Base-by-base conservation (phyloP, 2,113 vertebrate genomes). In the Meleagris gallopavo region DNA sequence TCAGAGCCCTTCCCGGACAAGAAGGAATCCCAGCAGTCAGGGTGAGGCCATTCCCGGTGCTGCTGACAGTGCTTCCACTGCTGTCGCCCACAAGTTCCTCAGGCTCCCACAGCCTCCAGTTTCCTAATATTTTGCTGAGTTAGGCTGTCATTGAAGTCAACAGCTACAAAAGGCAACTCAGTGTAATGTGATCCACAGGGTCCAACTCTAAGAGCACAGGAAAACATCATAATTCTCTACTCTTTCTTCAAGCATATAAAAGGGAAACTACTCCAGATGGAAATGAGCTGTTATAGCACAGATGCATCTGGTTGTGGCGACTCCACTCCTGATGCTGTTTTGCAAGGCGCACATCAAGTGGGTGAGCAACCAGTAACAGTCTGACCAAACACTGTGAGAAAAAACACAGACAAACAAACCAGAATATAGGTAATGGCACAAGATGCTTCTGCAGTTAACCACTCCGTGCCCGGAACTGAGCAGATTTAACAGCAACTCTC, bases 21-120 rank as follows among this genome's bases (percentile, higher is more conserved):
- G 48, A 71, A n/a, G 46, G 1, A 18, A 12, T n/a, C 34, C 24
- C 4, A 58, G 20, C 0, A 1, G 32, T 6, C 11, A 41, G 19
- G 4, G 34, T 20, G 55, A 61, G 18, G 54, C 18, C 38, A 7
- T 71, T 67, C 46, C 65, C 32, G 17, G 29, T 41, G 29, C 45
- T 17, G 50, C 50, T 34, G 22, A 25, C 29, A 20, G 55, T 57
- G 34, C 57, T 36, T 27, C 57, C 50, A 17, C 11, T 36, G 25
- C 40, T 41, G 27, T 30, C 2, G 1, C 24, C 27, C 58, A 41
- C 32, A 36, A 81, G n/a, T 17, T 41, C 25, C 66, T n/a, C 13
- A 67, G 20, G 38, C 21, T 72, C 45, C 14, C 6, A 11, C 34
- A 86, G 65, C 40, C 61, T 70, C 34, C 79, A 22, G 30, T 61